These are phyloP conservation scores for Leucozona laternaria DNA, from an alignment of 2,888 invertebrate genomes.

Conservation along the genomic window DNA sequence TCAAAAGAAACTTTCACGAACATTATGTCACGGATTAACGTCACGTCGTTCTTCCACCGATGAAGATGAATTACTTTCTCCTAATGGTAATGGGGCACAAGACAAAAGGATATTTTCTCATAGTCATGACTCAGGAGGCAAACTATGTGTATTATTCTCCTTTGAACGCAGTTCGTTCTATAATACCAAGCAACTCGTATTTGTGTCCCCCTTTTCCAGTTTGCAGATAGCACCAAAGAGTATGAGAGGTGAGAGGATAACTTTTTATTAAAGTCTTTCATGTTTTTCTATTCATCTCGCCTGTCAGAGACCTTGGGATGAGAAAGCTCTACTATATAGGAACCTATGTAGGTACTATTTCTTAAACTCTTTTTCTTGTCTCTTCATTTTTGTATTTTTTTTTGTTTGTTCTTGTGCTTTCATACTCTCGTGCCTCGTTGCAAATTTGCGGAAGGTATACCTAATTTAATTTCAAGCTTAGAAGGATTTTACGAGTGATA, in stretches of 20 bases:
- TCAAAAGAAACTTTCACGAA: slow-evolving; percentile 20
- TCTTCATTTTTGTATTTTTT: background rate
- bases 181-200: background rate
- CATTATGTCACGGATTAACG: slow-evolving; percentile 26
- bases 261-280: slow-evolving; percentile 32
- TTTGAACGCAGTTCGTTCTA: background rate
- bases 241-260: background rate
- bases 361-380: slow-evolving; percentile 13
- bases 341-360: background rate
- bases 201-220: background rate
- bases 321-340: background rate
- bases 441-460: slow-evolving; percentile 40
- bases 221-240: background rate
- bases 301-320: slow-evolving; percentile 10
- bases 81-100: slow-evolving; percentile 32
- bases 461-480: slow-evolving; percentile 52
- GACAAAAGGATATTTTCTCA: slow-evolving; percentile 36
- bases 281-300: slow-evolving; percentile 41
- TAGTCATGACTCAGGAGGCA: background rate
- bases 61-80: slow-evolving; percentile 36
- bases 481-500: slow-evolving; percentile 35
- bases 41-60: slow-evolving; percentile 20
- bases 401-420: background rate
- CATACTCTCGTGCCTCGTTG: slow-evolving; percentile 4
- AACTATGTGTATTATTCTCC: background rate